Evolutionary conservation across 2,797 vertebrate species (phyloP).

Genomic region (Crax fasciolata): DNA sequence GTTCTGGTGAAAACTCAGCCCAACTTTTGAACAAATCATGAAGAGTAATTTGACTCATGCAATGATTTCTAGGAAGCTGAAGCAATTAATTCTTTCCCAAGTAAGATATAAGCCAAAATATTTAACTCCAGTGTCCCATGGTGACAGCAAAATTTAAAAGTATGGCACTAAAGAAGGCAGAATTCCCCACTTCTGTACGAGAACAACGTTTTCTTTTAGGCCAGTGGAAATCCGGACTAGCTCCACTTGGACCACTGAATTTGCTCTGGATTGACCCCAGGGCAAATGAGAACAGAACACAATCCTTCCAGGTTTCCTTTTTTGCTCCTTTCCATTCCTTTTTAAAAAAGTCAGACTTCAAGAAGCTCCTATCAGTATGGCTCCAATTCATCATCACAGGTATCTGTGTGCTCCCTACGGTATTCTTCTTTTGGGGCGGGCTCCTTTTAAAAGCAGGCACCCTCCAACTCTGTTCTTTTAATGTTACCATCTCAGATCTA

Average conservation of each 20-base stretch:
- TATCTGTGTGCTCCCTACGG: neutral
- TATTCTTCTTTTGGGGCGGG: neutral
- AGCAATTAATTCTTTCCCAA: constrained; percentile 58
- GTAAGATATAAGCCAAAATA: constrained; percentile 47
- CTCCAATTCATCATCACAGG: neutral
- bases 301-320: constrained; percentile 10
- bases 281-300: constrained; percentile 25
- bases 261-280: constrained; percentile 43
- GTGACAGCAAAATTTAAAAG: constrained; percentile 57
- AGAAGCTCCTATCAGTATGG: neutral
- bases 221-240: constrained; percentile 34
- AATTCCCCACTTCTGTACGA: constrained; percentile 2
- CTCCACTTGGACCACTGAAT: constrained; percentile 21
- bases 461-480: neutral
- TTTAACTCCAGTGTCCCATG: constrained; percentile 31
- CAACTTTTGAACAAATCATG: neutral
- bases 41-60: constrained; percentile 35
- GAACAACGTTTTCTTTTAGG: constrained; percentile 50
- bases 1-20: constrained; percentile 47
- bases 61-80: constrained; percentile 55
- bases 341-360: neutral
- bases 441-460: neutral
- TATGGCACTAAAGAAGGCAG: constrained; percentile 15
- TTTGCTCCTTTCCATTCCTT: neutral
- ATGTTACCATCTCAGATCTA: neutral